Evolutionary conservation across 2,888 invertebrate genomes (phyloP), one percentile per base, ranked within the genome.

Genomic region (Macrostomum cliftonense): DNA sequence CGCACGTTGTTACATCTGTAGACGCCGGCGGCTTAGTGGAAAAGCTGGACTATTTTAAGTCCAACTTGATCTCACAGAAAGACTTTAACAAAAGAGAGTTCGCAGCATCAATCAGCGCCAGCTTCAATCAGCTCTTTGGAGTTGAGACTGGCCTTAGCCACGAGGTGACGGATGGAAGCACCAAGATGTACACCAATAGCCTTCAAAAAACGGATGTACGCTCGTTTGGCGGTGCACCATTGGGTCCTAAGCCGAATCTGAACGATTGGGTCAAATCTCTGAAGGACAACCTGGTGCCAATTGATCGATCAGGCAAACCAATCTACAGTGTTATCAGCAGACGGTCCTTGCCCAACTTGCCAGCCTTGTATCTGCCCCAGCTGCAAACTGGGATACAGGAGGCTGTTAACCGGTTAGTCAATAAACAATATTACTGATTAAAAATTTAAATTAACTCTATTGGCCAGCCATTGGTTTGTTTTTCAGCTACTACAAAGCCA

Each of bases 261-360:
- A n/a, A 16, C 45, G 11, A 50, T 13, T 62, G 62, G 62, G 54
- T 49, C 2, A 47, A 50, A 11, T 52, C 45, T 1, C 49, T 60
- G 13, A 56, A 56, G 19, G 56, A 54, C 12, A 56, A 61, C 40
- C 52, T 62, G 46, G 61, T 61, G 7, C 56, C 61, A 0, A 47
- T 63, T 38, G 60, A 63, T 51, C 53, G 58, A 37, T 48, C 55
- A 1, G 63, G 62, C 1, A 61, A 62, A 46, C 63, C 62, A 1
- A 43, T 62, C 1, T 57, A 57, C 47, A 59, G 54, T 52, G 39
- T 58, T n/a, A 55, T 63, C 28, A 59, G 54, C 12, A 48, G 53
- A 1, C 47, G 47, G 11, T 53, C 52, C 2, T 55, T 63, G 2
- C 59, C 61, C 0, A 59, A 60, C 13, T 43, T 62, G 4, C 62